phyloP scores from a whole-genome alignment of 2,797 vertebrate genomes.

The Lagocephalus sceleratus region DNA sequence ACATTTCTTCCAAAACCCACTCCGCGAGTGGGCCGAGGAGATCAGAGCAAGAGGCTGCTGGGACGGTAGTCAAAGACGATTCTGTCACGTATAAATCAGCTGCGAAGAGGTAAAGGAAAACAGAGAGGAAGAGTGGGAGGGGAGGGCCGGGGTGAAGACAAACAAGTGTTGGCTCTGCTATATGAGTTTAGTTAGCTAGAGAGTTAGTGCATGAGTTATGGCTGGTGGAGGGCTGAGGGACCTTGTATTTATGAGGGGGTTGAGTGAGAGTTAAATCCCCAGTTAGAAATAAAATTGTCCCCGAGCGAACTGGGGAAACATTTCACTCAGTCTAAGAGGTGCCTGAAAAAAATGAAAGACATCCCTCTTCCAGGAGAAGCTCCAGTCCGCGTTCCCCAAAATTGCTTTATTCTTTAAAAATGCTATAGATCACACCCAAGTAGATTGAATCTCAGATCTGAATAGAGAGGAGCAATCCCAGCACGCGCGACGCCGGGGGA shows the following conservation, averaged over 20 bases:
- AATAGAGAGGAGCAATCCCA: constrained; percentile 56
- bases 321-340: constrained; percentile 98
- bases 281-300: constrained; percentile 99
- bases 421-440: constrained; percentile 67
- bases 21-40: constrained; percentile 61
- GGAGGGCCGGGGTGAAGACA: constrained; percentile 70
- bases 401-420: constrained; percentile 69
- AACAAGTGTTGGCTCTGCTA: constrained; percentile 80
- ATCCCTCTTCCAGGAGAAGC: constrained; percentile 92
- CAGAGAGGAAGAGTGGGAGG: constrained; percentile 52
- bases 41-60: constrained; percentile 48
- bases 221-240: constrained; percentile 83
- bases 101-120: constrained; percentile 51
- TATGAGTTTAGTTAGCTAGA: constrained; percentile 81
- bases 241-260: constrained; percentile 97
- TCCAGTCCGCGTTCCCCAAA: constrained; percentile 75
- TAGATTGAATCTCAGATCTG: constrained; percentile 65
- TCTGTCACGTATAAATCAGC: constrained; percentile 63
- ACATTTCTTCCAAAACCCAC: constrained; percentile 65
- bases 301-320: constrained; percentile 95
- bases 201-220: constrained; percentile 88
- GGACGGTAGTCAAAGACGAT: constrained; percentile 63
- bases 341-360: constrained; percentile 90
- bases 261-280: constrained; percentile 98
- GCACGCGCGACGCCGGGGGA: constrained; percentile 51